A percentile compares a stretch with the other conserved stretches of the same genome.
Conservation (phyloP, 2,888 invertebrate genomes). For the Nematopogon swammerdamellus region DNA sequence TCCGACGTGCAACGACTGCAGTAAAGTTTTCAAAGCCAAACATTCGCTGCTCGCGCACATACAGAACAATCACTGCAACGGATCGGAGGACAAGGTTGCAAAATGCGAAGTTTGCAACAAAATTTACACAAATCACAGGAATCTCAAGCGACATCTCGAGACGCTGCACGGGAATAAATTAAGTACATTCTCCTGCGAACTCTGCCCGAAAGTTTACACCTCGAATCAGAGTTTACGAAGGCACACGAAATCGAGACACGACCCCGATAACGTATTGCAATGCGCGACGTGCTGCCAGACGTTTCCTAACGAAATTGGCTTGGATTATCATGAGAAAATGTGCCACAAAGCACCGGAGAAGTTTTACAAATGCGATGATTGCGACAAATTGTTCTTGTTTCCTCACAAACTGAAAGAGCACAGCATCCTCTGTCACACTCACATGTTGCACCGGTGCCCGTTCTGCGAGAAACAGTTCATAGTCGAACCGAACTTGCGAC, state of each 20-base stretch:
- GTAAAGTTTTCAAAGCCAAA: conserved; percentile 28
- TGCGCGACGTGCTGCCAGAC: not conserved
- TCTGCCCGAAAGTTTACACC: conserved; percentile 35
- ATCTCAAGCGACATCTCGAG: conserved; percentile 31
- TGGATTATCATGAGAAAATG: not conserved
- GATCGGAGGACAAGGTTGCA: conserved; percentile 14
- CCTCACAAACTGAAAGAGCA: not conserved
- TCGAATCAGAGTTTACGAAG: conserved; percentile 32
- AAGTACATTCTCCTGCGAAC: conserved; percentile 23
- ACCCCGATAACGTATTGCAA: conserved; percentile 14
- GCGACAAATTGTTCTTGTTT: not conserved
- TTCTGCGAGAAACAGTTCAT: conserved; percentile 21
- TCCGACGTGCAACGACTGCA: conserved; percentile 29
- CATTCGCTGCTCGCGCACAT: conserved; percentile 28
- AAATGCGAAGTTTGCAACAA: conserved; percentile 29
- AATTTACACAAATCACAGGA: conserved; percentile 28
- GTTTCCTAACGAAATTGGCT: not conserved
- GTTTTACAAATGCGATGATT: not conserved
- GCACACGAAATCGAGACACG: conserved; percentile 19
- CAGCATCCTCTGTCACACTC: not conserved
- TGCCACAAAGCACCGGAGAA: not conserved
- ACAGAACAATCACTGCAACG: conserved; percentile 19
- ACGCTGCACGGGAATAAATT: conserved; percentile 28
- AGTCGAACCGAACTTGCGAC: conserved; percentile 22
- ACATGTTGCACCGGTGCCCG: not conserved